These are phyloP conservation scores for Minunthozetes semirufus DNA, from an alignment of 2,888 invertebrate species.

Conservation along the genomic window DNA sequence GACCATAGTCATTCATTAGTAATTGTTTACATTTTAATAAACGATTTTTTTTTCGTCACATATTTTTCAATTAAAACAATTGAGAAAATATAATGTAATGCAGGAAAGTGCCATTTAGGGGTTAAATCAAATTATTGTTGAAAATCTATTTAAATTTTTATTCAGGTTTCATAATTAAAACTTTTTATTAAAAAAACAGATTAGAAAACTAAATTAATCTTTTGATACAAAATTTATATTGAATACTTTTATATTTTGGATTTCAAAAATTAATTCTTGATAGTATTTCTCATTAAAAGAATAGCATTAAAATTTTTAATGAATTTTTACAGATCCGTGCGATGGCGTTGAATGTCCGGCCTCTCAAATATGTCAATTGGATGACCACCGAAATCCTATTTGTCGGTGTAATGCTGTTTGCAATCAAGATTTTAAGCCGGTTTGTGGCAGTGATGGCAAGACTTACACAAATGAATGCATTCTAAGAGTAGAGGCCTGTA, in stretches of 20 bases:
- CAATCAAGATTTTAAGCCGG: constrained; percentile 55
- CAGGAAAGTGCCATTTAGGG: constrained; percentile 37
- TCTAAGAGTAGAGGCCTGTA: constrained; percentile 69
- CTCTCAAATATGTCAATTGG: constrained; percentile 74
- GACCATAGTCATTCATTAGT: too few species aligned
- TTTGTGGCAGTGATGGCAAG: constrained; percentile 56
- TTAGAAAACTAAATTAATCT: too few species aligned
- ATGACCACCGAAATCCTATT: constrained; percentile 65
- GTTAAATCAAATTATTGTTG: not conserved
- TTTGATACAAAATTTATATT: too few species aligned
- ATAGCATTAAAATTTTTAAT: not conserved
- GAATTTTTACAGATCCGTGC: constrained; percentile 66
- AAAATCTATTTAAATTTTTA: not conserved
- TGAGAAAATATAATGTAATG: not conserved
- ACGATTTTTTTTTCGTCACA: too few species aligned
- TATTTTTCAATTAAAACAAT: too few species aligned
- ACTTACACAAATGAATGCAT: constrained; percentile 73
- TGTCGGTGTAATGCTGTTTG: constrained; percentile 70
- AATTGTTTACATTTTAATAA: not conserved
- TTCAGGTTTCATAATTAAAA: too few species aligned
- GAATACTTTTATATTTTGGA: too few species aligned
- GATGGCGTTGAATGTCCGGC: constrained; percentile 66
- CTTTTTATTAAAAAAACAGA: too few species aligned
- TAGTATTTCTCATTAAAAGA: too few species aligned
- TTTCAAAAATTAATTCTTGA: too few species aligned